Evolutionary conservation across 2,797 vertebrate genomes (phyloP).

Genomic region (Sebastes flavidus): DNA sequence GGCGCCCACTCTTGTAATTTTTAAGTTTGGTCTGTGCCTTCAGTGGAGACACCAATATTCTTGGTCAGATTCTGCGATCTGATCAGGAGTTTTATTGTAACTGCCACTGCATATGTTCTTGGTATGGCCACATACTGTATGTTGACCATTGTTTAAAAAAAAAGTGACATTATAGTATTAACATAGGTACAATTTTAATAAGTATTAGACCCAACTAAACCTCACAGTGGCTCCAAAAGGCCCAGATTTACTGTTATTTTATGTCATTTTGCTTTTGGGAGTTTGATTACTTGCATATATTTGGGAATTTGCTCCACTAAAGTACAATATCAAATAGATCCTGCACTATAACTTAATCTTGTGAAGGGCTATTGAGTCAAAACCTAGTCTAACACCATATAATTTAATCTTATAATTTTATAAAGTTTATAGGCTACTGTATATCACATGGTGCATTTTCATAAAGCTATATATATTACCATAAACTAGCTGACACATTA

Average conservation of each 20-base stretch:
- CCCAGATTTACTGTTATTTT: no score
- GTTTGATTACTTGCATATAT: no score
- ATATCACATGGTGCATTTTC: not conserved
- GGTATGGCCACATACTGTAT: not conserved
- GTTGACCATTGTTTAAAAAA: not conserved
- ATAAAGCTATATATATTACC: not conserved
- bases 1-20: not conserved
- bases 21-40: not conserved
- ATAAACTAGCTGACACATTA: not conserved
- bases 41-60: not conserved
- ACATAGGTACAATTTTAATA: not conserved
- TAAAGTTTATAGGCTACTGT: not conserved
- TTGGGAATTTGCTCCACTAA: no score
- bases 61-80: not conserved
- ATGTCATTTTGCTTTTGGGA: no score
- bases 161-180: not conserved
- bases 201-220: not conserved
- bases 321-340: no score
- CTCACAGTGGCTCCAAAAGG: no score
- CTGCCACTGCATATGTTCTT: not conserved
- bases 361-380: not conserved
- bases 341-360: not conserved
- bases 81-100: not conserved
- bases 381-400: not conserved
- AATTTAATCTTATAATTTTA: not conserved